Base-by-base conservation (phyloP, 2,888 invertebrate genomes). In the Drosophila atripex region DNA sequence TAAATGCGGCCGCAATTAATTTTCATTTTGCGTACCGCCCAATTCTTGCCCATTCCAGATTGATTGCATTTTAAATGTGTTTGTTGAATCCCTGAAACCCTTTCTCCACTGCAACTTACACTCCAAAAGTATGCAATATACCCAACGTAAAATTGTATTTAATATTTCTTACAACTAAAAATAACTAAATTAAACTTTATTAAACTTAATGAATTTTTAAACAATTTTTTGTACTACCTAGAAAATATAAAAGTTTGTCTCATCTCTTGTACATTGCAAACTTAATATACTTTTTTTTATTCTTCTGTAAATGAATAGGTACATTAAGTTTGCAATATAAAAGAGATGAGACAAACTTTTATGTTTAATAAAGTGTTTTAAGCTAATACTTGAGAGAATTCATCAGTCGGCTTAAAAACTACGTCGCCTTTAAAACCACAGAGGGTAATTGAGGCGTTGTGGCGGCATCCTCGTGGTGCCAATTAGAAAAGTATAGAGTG, bases 1-100 rank as follows among this genome's bases (percentile, higher is more conserved):
- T 64, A 71, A 71, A 80, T 75, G 66, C 51, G 65, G 38, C 63
- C 65, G 75, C 71, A 71, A 84, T 80, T 80, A 75, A 84, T 80
- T 75, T 77, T 52, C 57, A 71, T 83, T 83, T 80, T 66, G 58
- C 54, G 63, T 58, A 50, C 59, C 64, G 47, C 60, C 59, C n/a
- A 21, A 41, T 28, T 9, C 43, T 61, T 49, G 16, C 21, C 16
- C 7, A 41, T n/a, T 8, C 45, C 35, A 64, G 68, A 80, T 77
- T 86, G 77, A 86, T 83, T 78, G 76, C 71, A 72, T 76, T 76
- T 84, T 71, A 74, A 86, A 71, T 68, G 72, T 85, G 47, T 56
- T 64, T 76, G 51, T 30, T 57, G 51, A 12, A 9, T 14, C 38
- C 38, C 7, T n/a, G 35, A 14, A 35, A 41, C 21, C 12, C 21